Evolutionary conservation across 2,888 invertebrate genomes (phyloP).

Genomic region (Pandemis cinnamomeana): DNA sequence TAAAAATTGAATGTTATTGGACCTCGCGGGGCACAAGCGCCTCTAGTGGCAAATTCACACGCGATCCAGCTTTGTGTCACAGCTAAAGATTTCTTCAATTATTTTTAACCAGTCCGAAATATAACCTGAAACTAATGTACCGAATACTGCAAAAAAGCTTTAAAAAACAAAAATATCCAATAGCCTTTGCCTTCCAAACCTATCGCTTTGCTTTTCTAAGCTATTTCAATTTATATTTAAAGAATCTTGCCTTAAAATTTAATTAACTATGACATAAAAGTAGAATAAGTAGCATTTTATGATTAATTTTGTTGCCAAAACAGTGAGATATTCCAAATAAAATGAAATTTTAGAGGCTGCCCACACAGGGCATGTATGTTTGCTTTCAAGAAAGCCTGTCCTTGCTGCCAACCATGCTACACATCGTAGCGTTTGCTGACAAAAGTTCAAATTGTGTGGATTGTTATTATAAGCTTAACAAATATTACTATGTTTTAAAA

Average conservation of each 20-base stretch:
- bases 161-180: no score
- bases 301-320: not conserved
- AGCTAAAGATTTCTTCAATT: no score
- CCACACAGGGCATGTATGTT: not conserved
- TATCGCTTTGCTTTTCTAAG: not conserved
- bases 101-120: no score
- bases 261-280: conserved; percentile 26
- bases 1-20: no score
- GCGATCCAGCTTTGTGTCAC: no score
- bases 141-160: no score
- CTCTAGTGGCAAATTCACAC: no score
- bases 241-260: conserved; percentile 27
- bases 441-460: no score
- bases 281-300: conserved; percentile 13
- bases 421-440: not conserved
- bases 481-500: not conserved
- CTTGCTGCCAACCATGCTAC: not conserved
- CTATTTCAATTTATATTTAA: not conserved
- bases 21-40: no score
- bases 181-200: no score
- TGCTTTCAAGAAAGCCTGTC: not conserved
- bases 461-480: not conserved
- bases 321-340: conserved; percentile 20
- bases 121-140: no score
- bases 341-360: conserved; percentile 28